Conservation (phyloP, 2,888 invertebrate species). For the Homarus gammarus region DNA sequence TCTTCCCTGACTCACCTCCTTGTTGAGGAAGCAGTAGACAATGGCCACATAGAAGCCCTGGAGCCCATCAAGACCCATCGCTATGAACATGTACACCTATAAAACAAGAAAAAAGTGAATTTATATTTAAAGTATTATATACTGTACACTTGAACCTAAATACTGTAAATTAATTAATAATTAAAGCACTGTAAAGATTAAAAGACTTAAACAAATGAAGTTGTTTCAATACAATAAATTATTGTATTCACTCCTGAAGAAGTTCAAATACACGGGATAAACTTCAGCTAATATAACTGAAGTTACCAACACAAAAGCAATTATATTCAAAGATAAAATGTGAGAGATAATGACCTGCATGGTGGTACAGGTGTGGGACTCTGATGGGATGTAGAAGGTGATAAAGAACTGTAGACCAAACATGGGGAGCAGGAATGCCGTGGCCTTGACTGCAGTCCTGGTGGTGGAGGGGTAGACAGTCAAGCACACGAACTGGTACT, state of each 20-base stretch:
- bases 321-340: not conserved
- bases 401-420: slow-evolving; percentile 86
- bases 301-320: not conserved
- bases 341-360: slow-evolving; percentile 47
- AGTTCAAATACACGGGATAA: not conserved
- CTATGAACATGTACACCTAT: slow-evolving; percentile 83
- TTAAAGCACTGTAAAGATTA: no score
- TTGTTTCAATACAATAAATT: no score
- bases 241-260: no score
- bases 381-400: slow-evolving; percentile 82
- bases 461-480: slow-evolving; percentile 76
- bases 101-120: not conserved
- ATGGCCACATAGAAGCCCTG: slow-evolving; percentile 84
- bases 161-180: no score
- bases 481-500: no score
- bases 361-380: slow-evolving; percentile 80
- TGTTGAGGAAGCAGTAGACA: slow-evolving; percentile 85
- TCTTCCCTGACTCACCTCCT: slow-evolving; percentile 83
- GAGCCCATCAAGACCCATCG: slow-evolving; percentile 83
- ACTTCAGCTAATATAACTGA: not conserved
- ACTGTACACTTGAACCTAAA: no score
- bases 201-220: no score
- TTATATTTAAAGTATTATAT: not conserved
- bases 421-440: slow-evolving; percentile 85
- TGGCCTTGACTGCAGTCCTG: slow-evolving; percentile 84